Base-by-base conservation (phyloP, 2,797 vertebrate species). In the Sorex maritimensis region DNA sequence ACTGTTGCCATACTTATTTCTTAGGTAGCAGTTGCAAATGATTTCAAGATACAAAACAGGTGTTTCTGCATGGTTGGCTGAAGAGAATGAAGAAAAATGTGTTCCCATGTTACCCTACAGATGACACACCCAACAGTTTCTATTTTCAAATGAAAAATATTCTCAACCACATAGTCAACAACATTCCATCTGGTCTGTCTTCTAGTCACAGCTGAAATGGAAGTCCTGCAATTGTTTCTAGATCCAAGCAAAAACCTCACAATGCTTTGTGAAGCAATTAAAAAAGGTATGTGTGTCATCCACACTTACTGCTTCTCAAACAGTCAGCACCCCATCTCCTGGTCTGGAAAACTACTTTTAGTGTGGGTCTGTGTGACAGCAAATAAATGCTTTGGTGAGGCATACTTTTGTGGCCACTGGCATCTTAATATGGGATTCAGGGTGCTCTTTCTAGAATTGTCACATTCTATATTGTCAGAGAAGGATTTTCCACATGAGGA, bases 21-120 rank as follows among this genome's bases (percentile, higher is more conserved):
- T 94, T 95, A 84, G 90, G 44, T 81, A 77, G 44, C 80, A 96
- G 91, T 95, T 90, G 94, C 49, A 96, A 97, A 96, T 21, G 83
- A 93, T 65, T 97, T 95, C 10, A 21, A 95, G 88, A 89, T 92
- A 78, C 28, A 41, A 86, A 96, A 93, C 92, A 97, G 92, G 94
- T 97, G 93, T 96, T 97, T 97, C 91, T 96, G 34, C 87, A 96
- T 71, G 78, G 84, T 86, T 84, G 69, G 67, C 72, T 68, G 26
- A 80, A 94, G n/a, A 95, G 95, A 95, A 96, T 81, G 86, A 97
- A 97, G 92, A 94, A 95, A 97, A 96, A 96, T 72, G 77, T 46
- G 87, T 90, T 96, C 89, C 52, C 87, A 92, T 87, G 96, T 81
- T 78, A 94, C 72, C 92, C 92, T 97, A 69, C 88, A 85, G 95